Conservation (phyloP, 2,797 vertebrate genomes). For the Parauchenoglanis ngamensis region DNA sequence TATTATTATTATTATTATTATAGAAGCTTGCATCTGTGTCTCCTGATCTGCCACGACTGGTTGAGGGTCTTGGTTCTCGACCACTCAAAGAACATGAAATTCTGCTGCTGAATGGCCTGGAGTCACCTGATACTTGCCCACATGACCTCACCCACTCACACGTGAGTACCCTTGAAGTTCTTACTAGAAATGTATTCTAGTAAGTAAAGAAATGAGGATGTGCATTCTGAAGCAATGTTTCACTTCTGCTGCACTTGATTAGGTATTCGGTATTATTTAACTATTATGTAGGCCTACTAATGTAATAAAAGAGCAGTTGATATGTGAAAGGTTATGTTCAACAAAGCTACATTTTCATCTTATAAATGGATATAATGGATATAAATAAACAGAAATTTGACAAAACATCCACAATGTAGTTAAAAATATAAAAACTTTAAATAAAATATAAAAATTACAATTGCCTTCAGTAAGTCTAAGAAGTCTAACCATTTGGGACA, state of each 20-base stretch:
- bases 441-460: neutral
- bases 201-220: neutral
- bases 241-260: neutral
- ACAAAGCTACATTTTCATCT: neutral
- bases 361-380: neutral
- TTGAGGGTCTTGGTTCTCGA: conserved; percentile 86
- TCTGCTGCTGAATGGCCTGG: conserved; percentile 86
- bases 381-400: too few species aligned
- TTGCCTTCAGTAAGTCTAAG: neutral
- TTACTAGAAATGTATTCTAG: neutral
- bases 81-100: conserved; percentile 95
- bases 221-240: neutral
- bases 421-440: neutral
- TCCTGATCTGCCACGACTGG: conserved; percentile 89
- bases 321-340: neutral
- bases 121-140: conserved; percentile 78
- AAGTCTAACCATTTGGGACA: neutral
- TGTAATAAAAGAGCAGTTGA: neutral
- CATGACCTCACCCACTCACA: conserved; percentile 77
- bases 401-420: neutral
- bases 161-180: conserved; percentile 70
- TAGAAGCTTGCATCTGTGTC: conserved; percentile 89
- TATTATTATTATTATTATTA: conserved; percentile 57
- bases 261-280: neutral
- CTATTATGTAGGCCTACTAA: neutral